These are phyloP conservation scores for Drosophila watanabei DNA, from an alignment of 1,140 invertebrate species.

Conservation along the genomic window DNA sequence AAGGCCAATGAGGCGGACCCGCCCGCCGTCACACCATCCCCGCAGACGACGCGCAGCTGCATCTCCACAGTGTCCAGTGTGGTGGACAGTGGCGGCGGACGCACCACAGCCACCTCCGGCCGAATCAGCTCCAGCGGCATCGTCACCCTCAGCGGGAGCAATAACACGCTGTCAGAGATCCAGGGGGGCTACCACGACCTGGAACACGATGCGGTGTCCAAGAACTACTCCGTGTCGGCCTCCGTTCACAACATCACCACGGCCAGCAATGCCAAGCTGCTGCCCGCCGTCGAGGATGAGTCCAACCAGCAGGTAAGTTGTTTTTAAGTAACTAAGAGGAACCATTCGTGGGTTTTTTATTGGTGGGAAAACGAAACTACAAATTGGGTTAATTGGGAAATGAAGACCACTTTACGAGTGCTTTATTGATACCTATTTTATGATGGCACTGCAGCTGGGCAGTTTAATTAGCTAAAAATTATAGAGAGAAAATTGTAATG, in stretches of 20 bases:
- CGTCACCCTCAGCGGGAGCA: conserved; percentile 79
- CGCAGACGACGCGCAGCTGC: conserved; percentile 80
- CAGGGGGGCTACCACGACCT: conserved; percentile 71
- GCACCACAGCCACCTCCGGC: conserved; percentile 81
- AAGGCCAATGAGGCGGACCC: conserved; percentile 60
- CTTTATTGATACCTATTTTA: conserved; percentile 17
- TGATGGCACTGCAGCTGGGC: conserved; percentile 4
- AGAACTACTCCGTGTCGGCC: conserved; percentile 69
- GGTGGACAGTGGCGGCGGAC: conserved; percentile 73
- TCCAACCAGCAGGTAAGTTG: conserved; percentile 80
- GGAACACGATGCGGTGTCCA: conserved; percentile 63
- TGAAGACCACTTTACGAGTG: conserved; percentile 4
- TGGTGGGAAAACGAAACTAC: conserved; percentile 18
- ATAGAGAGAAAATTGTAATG: conserved; percentile 1
- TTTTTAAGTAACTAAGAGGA: not conserved
- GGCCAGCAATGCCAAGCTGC: conserved; percentile 77
- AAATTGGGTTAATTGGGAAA: conserved; percentile 10
- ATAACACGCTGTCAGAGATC: conserved; percentile 80
- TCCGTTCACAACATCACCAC: conserved; percentile 78
- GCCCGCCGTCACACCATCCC: conserved; percentile 72
- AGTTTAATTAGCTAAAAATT: conserved; percentile 5
- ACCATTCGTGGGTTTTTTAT: conserved; percentile 15
- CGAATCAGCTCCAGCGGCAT: conserved; percentile 81
- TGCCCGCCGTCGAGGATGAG: conserved; percentile 74
- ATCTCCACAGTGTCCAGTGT: conserved; percentile 81